Conservation (phyloP, 1,140 invertebrate genomes). For the Aphelinus certus region DNA sequence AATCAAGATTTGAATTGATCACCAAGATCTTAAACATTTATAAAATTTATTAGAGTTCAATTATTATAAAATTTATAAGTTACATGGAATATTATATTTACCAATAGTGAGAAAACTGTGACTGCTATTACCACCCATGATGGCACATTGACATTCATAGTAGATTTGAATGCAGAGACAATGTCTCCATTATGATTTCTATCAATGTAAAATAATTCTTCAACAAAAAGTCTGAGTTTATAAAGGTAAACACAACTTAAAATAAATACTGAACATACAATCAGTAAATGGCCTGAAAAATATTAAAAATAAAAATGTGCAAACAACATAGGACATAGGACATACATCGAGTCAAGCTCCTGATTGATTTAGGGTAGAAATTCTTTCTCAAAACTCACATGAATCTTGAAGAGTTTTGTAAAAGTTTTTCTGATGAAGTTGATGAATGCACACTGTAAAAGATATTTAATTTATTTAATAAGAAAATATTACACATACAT, state of each 20-base stretch:
- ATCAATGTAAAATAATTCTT: slow-evolving; percentile 20
- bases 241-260: background rate
- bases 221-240: slow-evolving; percentile 21
- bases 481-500: too few relatives aligned
- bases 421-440: background rate
- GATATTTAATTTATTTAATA: too few relatives aligned
- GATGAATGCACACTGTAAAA: slow-evolving; percentile 1
- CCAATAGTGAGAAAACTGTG: background rate
- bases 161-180: background rate
- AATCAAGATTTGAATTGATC: background rate
- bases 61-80: background rate
- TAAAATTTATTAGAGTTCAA: background rate
- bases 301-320: background rate
- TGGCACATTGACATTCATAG: slow-evolving; percentile 33
- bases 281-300: slow-evolving; percentile 2
- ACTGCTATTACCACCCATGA: slow-evolving; percentile 5
- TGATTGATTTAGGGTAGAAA: too few relatives aligned
- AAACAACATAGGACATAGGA: too few relatives aligned
- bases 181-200: background rate
- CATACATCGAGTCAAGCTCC: too few relatives aligned
- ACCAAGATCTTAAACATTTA: background rate
- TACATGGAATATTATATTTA: background rate
- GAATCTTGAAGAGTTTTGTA: background rate
- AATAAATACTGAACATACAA: background rate
- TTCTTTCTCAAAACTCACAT: slow-evolving; percentile 6